Percentiles rank a stretch among this genome's conserved stretches.
phyloP scores from a whole-genome alignment of 2,113 vertebrate genomes.

The Sardina pilchardus region DNA sequence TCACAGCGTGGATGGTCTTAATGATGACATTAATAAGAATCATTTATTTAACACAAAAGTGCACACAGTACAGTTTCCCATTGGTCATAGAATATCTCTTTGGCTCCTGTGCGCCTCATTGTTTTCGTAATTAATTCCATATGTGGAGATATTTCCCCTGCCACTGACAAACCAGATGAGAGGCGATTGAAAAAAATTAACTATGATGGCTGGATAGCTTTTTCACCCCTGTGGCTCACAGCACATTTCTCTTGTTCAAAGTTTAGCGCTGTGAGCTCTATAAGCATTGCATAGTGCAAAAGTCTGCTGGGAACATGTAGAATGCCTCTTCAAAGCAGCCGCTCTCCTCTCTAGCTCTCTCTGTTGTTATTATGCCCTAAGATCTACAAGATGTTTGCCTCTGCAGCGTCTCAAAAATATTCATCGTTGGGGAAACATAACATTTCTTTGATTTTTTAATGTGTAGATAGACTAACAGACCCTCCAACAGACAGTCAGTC shows the following conservation, averaged over 20 bases:
- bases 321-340: constrained; percentile 22
- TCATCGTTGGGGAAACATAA: neutral
- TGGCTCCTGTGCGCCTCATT: constrained; percentile 34
- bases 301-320: constrained; percentile 25
- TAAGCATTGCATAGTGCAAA: constrained; percentile 29
- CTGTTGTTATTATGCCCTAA: constrained; percentile 3
- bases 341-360: neutral
- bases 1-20: constrained; percentile 23
- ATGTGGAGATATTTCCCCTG: constrained; percentile 23
- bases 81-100: constrained; percentile 16
- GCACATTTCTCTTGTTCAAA: constrained; percentile 33
- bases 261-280: constrained; percentile 49
- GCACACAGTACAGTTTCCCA: constrained; percentile 17
- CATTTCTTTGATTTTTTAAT: neutral
- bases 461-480: neutral
- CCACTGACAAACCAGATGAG: constrained; percentile 35
- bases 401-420: neutral
- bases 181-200: constrained; percentile 32
- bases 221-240: constrained; percentile 35
- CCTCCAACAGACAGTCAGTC: neutral
- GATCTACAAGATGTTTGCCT: neutral
- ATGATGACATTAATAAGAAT: constrained; percentile 35
- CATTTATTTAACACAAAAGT: constrained; percentile 23
- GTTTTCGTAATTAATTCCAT: constrained; percentile 47
- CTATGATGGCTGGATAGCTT: constrained; percentile 33